These are phyloP conservation scores for Drosophila pandora DNA, from an alignment of 1,140 invertebrate species.

Conservation along the genomic window DNA sequence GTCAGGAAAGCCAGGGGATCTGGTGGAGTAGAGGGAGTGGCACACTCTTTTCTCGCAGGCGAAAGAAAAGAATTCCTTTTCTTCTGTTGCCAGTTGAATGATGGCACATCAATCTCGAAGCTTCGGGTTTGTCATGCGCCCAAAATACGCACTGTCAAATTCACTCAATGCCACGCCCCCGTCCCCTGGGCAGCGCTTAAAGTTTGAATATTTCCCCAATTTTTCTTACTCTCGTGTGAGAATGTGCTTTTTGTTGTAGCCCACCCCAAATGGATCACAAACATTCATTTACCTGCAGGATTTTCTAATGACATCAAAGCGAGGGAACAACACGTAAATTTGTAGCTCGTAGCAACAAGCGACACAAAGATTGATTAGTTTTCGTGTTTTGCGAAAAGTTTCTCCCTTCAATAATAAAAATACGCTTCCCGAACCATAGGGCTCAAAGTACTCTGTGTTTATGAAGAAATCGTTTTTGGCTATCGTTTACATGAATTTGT, in stretches of 20 bases:
- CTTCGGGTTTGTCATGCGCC: slow-evolving; percentile 70
- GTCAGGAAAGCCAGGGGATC: not conserved
- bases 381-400: slow-evolving; percentile 65
- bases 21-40: not conserved
- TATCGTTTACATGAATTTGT: slow-evolving; percentile 73
- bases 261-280: slow-evolving; percentile 57
- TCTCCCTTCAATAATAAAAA: slow-evolving; percentile 50
- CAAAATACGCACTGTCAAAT: slow-evolving; percentile 73
- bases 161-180: slow-evolving; percentile 49
- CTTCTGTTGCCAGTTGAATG: slow-evolving; percentile 69
- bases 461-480: slow-evolving; percentile 31
- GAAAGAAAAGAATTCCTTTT: slow-evolving; percentile 35
- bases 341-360: slow-evolving; percentile 56
- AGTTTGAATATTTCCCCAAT: slow-evolving; percentile 58
- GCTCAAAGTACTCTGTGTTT: slow-evolving; percentile 23
- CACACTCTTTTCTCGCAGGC: not conserved
- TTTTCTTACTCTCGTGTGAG: slow-evolving; percentile 51
- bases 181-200: slow-evolving; percentile 38
- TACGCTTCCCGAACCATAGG: not conserved
- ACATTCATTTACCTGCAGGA: slow-evolving; percentile 78
- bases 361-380: slow-evolving; percentile 80
- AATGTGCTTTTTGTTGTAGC: slow-evolving; percentile 17
- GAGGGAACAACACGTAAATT: slow-evolving; percentile 59
- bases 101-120: slow-evolving; percentile 76
- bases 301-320: slow-evolving; percentile 78